Conservation (phyloP, 2,113 vertebrate genomes). For the Nannobrachium achirus region DNA sequence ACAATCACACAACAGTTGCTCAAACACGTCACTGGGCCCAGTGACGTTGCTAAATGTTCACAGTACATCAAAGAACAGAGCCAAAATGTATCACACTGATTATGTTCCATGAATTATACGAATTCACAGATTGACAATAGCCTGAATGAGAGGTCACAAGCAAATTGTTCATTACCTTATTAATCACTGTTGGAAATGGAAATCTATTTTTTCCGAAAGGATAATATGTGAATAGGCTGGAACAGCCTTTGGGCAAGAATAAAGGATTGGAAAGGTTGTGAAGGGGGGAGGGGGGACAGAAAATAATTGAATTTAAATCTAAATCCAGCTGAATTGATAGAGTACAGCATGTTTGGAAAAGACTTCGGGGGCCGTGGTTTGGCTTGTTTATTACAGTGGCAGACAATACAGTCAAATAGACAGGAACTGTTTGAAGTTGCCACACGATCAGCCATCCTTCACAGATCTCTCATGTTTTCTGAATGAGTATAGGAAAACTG, state of each 20-base stretch:
- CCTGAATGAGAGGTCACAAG: not conserved
- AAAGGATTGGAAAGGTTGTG: slow-evolving; percentile 29
- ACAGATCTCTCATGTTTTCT: slow-evolving; percentile 49
- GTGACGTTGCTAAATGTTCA: slow-evolving; percentile 1
- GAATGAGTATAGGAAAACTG: slow-evolving; percentile 46
- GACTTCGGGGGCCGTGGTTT: slow-evolving; percentile 23
- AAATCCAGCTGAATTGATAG: slow-evolving; percentile 44
- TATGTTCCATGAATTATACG: slow-evolving; percentile 16
- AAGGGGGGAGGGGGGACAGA: not conserved
- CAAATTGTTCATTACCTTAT: slow-evolving; percentile 30
- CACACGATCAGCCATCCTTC: slow-evolving; percentile 41
- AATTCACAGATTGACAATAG: slow-evolving; percentile 33
- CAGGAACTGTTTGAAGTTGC: slow-evolving; percentile 46
- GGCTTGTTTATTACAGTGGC: slow-evolving; percentile 32
- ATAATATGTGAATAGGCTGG: slow-evolving; percentile 27
- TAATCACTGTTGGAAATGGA: slow-evolving; percentile 9
- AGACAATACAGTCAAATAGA: slow-evolving; percentile 57
- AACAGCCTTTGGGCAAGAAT: slow-evolving; percentile 17
- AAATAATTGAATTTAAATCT: slow-evolving; percentile 36
- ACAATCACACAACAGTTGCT: slow-evolving; percentile 8
- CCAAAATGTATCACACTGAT: slow-evolving; percentile 10
- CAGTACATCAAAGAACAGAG: not conserved
- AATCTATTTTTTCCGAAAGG: slow-evolving; percentile 41
- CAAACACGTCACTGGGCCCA: slow-evolving; percentile 12
- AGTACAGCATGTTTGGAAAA: slow-evolving; percentile 40